phyloP scores from a whole-genome alignment of 1,140 invertebrate species.

The Caenorhabditis inopinata region DNA sequence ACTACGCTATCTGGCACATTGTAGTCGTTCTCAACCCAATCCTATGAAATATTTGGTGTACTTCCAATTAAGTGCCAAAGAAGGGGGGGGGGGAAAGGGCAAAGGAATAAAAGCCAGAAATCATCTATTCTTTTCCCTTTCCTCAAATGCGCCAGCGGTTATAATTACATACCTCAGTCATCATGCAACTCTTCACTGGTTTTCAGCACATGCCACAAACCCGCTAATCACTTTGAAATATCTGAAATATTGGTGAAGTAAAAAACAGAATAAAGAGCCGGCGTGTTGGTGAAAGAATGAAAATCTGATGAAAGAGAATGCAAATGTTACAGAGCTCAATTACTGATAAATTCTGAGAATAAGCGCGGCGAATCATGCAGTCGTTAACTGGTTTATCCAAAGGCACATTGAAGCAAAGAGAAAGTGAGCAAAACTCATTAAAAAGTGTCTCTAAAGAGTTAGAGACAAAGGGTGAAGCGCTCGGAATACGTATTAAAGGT shows the following conservation, averaged over 20 bases:
- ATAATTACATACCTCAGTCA: slow-evolving; percentile 28
- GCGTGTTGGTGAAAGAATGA: no score
- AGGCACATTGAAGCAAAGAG: no score
- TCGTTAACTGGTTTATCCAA: neutral
- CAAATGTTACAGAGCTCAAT: neutral
- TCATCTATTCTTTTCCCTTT: neutral
- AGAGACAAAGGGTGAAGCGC: no score
- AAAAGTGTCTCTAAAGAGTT: no score
- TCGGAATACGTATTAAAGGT: no score
- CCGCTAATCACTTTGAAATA: slow-evolving; percentile 28
- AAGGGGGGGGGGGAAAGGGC: neutral
- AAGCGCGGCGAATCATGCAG: neutral
- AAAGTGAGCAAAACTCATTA: no score
- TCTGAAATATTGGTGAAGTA: neutral
- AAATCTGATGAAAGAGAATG: no score
- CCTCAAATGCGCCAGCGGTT: neutral
- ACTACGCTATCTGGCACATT: neutral
- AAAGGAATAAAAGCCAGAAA: neutral
- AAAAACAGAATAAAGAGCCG: no score
- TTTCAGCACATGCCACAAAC: slow-evolving; percentile 21
- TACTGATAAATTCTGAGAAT: neutral
- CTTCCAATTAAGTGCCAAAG: no score
- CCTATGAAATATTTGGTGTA: neutral
- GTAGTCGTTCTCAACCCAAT: neutral
- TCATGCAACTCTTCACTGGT: neutral